Base-by-base conservation (phyloP, 2,888 invertebrate species). In the Acleris cristana region DNA sequence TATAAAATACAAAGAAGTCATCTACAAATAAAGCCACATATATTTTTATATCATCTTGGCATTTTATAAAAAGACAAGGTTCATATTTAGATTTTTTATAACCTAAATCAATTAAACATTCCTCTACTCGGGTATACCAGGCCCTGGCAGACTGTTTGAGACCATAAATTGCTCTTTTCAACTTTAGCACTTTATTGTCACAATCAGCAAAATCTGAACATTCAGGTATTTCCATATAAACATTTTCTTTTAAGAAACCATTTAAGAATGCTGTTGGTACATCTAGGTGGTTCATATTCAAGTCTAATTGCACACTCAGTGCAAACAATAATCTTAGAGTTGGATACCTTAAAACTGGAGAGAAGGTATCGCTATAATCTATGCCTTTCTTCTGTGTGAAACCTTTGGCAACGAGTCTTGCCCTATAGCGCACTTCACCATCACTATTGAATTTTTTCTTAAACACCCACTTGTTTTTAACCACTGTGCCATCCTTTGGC, bases 11-110 rank as follows among this genome's bases (percentile, higher is more conserved):
- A 2, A 74, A 69, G n/a, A n/a, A n/a, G n/a, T n/a, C n/a, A n/a
- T n/a, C n/a, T n/a, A n/a, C n/a, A n/a, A n/a, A n/a, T n/a, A n/a
- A n/a, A n/a, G n/a, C n/a, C n/a, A n/a, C n/a, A 63, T 72, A 45
- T 2, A 60, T 68, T 69, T 73, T 77, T 7, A 23, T 8, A 59
- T 70, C 56, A 14, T 44, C 57, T 51, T 45, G 14, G 14, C 30
- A 34, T 59, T 77, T 76, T 51, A 58, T 62, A 72, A 69, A 78
- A 12, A 79, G 65, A 71, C 78, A 79, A 12, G 74, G 76, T 61
- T 78, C 77, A 57, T 56, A 66, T 52, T 71, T 57, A 26, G 71
- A 72, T n/a, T 65, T 75, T 10, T 40, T 51, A 70, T 64, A 78
- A 14, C 67, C 72, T 21, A 64, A 34, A 2, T 23, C 19, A 14